phyloP scores from a whole-genome alignment of 2,888 invertebrate species.

The Trimorus sp. region DNA sequence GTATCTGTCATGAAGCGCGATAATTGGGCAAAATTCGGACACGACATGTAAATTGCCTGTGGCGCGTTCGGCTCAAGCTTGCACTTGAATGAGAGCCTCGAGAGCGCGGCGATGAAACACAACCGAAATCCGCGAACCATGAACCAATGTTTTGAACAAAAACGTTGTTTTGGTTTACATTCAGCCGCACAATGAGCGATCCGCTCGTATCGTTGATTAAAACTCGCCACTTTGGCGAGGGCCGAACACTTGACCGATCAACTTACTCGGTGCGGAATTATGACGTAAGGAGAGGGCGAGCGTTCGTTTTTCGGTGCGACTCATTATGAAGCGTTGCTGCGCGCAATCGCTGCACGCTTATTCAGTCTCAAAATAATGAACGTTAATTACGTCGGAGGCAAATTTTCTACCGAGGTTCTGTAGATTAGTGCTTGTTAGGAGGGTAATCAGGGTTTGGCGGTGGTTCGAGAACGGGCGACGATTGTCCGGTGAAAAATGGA shows the following conservation, averaged over 20 bases:
- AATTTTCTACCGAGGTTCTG: no score
- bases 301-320: not conserved
- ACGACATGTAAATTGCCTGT: conserved; percentile 15
- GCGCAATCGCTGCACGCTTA: not conserved
- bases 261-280: not conserved
- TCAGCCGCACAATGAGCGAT: conserved; percentile 15
- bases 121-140: conserved; percentile 33
- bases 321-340: not conserved
- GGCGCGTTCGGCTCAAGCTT: conserved; percentile 20
- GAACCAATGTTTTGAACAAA: conserved; percentile 34
- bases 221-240: conserved; percentile 8
- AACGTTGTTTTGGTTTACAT: conserved; percentile 38
- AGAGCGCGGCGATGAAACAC: conserved; percentile 25
- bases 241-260: conserved; percentile 21
- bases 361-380: no score
- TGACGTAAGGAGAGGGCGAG: not conserved
- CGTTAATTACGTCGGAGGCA: no score
- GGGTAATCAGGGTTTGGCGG: no score
- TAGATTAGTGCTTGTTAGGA: no score
- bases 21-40: not conserved
- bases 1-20: not conserved
- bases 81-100: conserved; percentile 18
- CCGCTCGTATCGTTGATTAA: conserved; percentile 23
- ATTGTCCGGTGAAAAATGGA: no score
- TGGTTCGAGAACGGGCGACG: no score